Base-by-base conservation (phyloP, 1,140 invertebrate genomes). In the Gryllus bimaculatus region DNA sequence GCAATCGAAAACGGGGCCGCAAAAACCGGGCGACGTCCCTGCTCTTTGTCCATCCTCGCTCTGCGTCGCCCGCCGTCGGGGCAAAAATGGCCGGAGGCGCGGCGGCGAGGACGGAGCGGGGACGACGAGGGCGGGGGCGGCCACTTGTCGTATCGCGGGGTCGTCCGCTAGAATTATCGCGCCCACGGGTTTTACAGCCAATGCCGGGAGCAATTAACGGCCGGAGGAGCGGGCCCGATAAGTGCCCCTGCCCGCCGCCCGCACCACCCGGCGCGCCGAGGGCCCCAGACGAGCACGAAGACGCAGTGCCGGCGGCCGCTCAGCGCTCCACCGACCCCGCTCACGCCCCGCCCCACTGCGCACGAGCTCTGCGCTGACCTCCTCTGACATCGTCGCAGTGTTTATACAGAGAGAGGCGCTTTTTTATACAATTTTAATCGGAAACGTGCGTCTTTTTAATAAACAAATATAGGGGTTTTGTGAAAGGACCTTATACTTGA, bases 141-240 rank as follows among this genome's bases (percentile, higher is more conserved):
- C 54, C 54, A 13, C 54, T 66, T 66, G 54, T 66, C 54, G 54
- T 66, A 66, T 66, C 54, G 54, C 54, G 54, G 54, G 54, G 54
- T 66, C 54, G 54, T 66, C 54, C 2, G 54, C 54, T 66, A 66
- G 54, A 66, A 66, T 66, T 66, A 66, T 66, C 54, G 54, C 54
- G 54, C 54, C 54, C 54, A n/a, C n/a, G 2, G 54, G 54, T 1
- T 66, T 66, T 66, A 66, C 54, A 66, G 54, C 54, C 54, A 66
- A 66, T 66, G n/a, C 54, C 54, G 54, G 54, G 54, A 66, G 54
- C 54, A 66, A 66, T 66, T n/a, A 66, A 66, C 54, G 54, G 54
- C 10, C 54, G 54, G 54, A 66, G 54, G 54, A 66, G 54, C 54
- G 54, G 10, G 54, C 54, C 54, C 54, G 54, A 66, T 66, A 66